Evolutionary conservation across 1,140 invertebrate species (phyloP), one percentile per base, ranked within the genome.

Genomic region (Lordiphosa clarofinis): DNA sequence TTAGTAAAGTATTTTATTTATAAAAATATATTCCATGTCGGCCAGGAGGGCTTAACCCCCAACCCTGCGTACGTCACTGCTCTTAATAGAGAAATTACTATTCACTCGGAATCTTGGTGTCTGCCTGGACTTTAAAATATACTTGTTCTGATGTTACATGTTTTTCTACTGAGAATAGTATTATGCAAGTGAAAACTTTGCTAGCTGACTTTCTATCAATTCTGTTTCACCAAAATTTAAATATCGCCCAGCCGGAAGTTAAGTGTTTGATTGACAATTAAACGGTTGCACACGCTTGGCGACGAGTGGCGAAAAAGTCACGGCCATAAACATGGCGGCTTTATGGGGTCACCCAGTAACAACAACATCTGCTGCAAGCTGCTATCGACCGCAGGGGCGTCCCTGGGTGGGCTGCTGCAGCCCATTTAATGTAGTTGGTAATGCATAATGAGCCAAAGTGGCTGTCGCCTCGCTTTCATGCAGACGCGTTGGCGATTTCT

Each of bases 381-480:
- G 43, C 3, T 36, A 11, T 36, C 40, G 48, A 42, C 15, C 9
- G 12, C 33, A n/a, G n/a, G n/a, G 19, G 35, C 15, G 13, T 33
- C 24, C 2, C 31, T 39, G 24, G 19, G 44, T 42, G 36, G 19
- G n/a, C 48, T 36, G 2, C 36, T 33, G 28, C 19, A 13, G 35
- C 31, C 15, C 52, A 36, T 56, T 71, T 71, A 71, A 71, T 71
- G 58, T 50, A 63, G 67, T 71, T 71, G 67, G 70, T 57, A 71
- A 70, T 70, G 67, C 48, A 70, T 71, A 71, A 71, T 71, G 67
- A 70, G 66, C 40, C 24, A 24, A 7, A 21, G 13, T 13, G 19
- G 35, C 38, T 37, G 44, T 43, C 38, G 33, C 15, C 21, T 40
- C 31, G 12, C 31, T n/a, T 28, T 48, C 4, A 24, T 52, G 31